Evolutionary conservation across 2,113 vertebrate genomes (phyloP).

Genomic region (Siniperca chuatsi): DNA sequence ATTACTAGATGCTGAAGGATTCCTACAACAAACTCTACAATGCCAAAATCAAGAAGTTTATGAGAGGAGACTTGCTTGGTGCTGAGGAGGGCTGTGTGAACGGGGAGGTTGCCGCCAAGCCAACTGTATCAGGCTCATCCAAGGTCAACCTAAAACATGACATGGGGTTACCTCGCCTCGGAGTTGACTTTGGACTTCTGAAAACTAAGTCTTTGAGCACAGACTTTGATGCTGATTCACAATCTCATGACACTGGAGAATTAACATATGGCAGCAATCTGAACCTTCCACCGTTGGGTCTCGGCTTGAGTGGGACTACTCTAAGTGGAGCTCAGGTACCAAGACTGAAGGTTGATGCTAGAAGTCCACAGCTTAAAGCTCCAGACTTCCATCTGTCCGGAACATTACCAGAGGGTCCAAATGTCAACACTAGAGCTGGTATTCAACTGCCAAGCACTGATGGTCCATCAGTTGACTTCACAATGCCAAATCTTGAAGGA

Average conservation of each 20-base stretch:
- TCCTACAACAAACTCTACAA: constrained; percentile 84
- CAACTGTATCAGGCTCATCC: constrained; percentile 22
- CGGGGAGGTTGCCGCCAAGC: neutral
- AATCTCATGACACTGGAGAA: constrained; percentile 20
- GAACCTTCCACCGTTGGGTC: constrained; percentile 67
- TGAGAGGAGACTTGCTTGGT: constrained; percentile 54
- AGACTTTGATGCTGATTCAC: constrained; percentile 16
- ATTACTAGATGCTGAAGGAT: constrained; percentile 80
- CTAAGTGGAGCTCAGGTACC: constrained; percentile 25
- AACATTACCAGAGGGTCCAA: constrained; percentile 37
- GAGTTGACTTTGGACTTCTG: constrained; percentile 77
- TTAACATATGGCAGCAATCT: constrained; percentile 57
- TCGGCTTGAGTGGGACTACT: constrained; percentile 22
- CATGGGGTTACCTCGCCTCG: constrained; percentile 63
- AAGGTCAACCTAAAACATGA: constrained; percentile 46
- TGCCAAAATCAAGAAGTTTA: constrained; percentile 81
- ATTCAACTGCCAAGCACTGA: constrained; percentile 38
- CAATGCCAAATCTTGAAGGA: constrained; percentile 37
- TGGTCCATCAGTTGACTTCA: constrained; percentile 23
- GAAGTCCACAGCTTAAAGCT: constrained; percentile 20
- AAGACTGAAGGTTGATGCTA: constrained; percentile 10
- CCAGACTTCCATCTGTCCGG: constrained; percentile 26
- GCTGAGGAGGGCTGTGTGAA: neutral
- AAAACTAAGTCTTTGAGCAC: constrained; percentile 40
- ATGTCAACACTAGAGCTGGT: constrained; percentile 2